Percentiles rank a stretch among this genome's conserved stretches.
Conservation (phyloP, 2,888 invertebrate genomes). For the Phasia obesa region DNA sequence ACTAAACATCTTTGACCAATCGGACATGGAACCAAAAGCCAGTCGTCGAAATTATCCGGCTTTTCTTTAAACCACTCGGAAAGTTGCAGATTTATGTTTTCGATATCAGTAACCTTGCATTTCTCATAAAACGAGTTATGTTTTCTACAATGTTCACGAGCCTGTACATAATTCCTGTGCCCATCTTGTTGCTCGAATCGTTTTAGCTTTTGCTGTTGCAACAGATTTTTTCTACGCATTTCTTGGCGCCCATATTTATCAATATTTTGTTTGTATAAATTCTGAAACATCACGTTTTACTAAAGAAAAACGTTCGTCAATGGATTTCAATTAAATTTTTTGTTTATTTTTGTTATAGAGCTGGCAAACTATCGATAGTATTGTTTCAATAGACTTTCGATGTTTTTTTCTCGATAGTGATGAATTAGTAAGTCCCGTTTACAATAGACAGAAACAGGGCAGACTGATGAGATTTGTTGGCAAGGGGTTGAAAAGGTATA, state of each 20-base stretch:
- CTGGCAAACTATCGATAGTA: no score
- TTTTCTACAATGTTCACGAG: not conserved
- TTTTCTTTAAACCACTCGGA: slow-evolving; percentile 97
- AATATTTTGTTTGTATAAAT: slow-evolving; percentile 65
- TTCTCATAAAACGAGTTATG: not conserved
- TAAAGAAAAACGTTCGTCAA: not conserved
- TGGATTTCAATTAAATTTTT: no score
- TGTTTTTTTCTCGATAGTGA: no score
- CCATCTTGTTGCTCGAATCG: slow-evolving; percentile 77
- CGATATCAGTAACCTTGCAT: slow-evolving; percentile 36
- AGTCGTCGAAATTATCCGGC: slow-evolving; percentile 89
- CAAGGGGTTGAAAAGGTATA: no score
- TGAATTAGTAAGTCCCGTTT: no score
- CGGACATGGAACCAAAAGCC: slow-evolving; percentile 91
- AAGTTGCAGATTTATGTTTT: slow-evolving; percentile 87
- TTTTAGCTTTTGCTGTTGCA: slow-evolving; percentile 78
- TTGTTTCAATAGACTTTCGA: no score
- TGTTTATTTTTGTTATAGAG: no score
- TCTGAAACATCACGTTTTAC: slow-evolving; percentile 48
- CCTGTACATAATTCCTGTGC: slow-evolving; percentile 61
- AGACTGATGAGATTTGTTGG: no score
- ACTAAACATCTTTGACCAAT: slow-evolving; percentile 92
- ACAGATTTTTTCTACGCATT: slow-evolving; percentile 75
- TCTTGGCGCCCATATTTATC: slow-evolving; percentile 73
- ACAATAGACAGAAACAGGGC: no score